Conservation (phyloP, 2,113 vertebrate species). For the Apteryx owenii region DNA sequence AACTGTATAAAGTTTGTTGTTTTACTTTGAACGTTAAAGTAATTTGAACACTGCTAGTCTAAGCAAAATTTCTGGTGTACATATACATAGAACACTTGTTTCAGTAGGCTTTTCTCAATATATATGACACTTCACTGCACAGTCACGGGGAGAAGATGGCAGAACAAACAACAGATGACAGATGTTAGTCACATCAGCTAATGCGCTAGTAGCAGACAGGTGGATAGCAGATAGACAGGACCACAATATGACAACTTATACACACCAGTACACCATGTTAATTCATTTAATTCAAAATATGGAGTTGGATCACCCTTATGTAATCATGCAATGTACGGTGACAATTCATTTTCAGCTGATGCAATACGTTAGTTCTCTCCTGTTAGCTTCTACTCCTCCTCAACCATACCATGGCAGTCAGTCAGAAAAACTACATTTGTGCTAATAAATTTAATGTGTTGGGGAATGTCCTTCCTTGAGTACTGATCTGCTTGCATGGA, state of each 20-base stretch:
- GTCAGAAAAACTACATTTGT: neutral
- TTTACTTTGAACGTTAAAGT: neutral
- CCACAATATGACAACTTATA: neutral
- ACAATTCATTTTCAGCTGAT: neutral
- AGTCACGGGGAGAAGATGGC: neutral
- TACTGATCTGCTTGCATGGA: neutral
- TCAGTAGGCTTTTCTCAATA: neutral
- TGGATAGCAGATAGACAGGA: neutral
- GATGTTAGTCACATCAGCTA: neutral
- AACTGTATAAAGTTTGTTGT: neutral
- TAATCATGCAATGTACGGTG: neutral
- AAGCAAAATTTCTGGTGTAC: neutral
- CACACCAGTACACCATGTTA: neutral
- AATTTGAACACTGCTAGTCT: neutral
- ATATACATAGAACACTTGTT: neutral
- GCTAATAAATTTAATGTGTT: neutral
- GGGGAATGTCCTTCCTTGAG: neutral
- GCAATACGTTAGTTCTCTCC: neutral
- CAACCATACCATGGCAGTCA: neutral
- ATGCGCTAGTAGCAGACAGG: neutral
- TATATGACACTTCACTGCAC: neutral
- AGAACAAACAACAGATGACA: neutral
- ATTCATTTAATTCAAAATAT: neutral
- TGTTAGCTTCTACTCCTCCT: neutral
- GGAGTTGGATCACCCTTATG: neutral